Conservation (phyloP, 1,140 invertebrate species). For the Saccostrea glomerata region DNA sequence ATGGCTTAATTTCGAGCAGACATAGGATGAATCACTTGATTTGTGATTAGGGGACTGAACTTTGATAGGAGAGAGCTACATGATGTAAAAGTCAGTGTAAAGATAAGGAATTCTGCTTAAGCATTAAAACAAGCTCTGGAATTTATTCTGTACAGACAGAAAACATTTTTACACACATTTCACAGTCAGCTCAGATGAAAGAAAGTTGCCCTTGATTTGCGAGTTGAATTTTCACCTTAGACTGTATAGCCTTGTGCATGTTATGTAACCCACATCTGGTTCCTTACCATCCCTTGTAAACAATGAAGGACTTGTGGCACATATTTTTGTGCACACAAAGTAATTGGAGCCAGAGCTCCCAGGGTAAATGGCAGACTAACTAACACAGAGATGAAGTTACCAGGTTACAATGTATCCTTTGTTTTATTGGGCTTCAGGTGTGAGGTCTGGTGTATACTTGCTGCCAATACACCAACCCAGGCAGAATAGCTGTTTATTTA, state of each 20-base stretch:
- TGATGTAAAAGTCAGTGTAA: slow-evolving; percentile 5
- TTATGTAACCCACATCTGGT: slow-evolving; percentile 31
- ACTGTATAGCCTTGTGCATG: background rate
- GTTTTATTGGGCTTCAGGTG: slow-evolving; percentile 23
- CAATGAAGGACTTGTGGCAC: slow-evolving; percentile 27
- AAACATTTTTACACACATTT: background rate
- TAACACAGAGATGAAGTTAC: slow-evolving; percentile 23
- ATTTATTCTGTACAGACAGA: slow-evolving; percentile 21
- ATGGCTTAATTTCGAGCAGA: slow-evolving; percentile 19
- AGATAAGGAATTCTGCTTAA: background rate
- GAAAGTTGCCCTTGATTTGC: slow-evolving; percentile 2
- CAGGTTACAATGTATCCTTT: background rate
- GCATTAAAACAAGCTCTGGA: slow-evolving; percentile 16
- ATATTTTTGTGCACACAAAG: background rate
- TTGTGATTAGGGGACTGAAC: slow-evolving; percentile 28
- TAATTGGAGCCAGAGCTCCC: slow-evolving; percentile 10
- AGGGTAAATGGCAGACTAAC: slow-evolving; percentile 12
- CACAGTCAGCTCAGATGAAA: slow-evolving; percentile 1
- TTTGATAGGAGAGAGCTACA: background rate
- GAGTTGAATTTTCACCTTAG: background rate
- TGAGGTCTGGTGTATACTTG: background rate
- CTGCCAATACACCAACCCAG: slow-evolving; percentile 5
- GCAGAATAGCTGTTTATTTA: slow-evolving; percentile 28
- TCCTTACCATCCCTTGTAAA: background rate
- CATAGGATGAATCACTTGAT: slow-evolving; percentile 25